A percentile compares a stretch with the other conserved stretches of the same genome.
phyloP scores from a whole-genome alignment of 2,888 invertebrate genomes.

The Agrotis clavis region DNA sequence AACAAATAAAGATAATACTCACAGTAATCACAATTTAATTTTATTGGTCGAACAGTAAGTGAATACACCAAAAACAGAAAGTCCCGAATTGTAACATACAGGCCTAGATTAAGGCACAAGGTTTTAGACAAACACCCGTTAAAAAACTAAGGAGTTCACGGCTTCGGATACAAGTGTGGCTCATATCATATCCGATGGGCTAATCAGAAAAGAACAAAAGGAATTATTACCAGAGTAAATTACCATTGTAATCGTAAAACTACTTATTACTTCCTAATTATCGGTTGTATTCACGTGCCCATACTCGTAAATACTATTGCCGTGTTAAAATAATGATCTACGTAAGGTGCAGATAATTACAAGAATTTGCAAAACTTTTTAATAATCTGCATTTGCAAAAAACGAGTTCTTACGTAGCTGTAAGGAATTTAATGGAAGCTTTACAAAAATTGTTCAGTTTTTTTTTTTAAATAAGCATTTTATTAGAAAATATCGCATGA shows the following conservation, averaged over 20 bases:
- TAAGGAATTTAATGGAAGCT: background rate
- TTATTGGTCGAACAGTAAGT: conserved; percentile 43
- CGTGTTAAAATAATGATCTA: conserved; percentile 44
- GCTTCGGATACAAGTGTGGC: conserved; percentile 22
- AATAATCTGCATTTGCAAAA: no score
- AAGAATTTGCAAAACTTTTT: background rate
- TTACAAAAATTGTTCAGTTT: no score
- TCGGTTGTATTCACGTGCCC: conserved; percentile 36
- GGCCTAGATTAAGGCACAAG: conserved; percentile 21
- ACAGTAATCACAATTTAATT: conserved; percentile 53
- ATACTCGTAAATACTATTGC: conserved; percentile 18
- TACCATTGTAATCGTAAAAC: conserved; percentile 63
- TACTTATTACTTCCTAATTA: conserved; percentile 36
- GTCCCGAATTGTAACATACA: conserved; percentile 18
- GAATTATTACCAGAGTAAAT: conserved; percentile 60
- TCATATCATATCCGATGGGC: conserved; percentile 35
- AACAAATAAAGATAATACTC: conserved; percentile 45
- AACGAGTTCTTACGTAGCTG: background rate
- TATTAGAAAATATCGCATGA: background rate
- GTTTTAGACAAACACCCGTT: conserved; percentile 26
- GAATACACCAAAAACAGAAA: conserved; percentile 2
- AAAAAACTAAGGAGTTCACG: conserved; percentile 42
- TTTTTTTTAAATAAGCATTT: background rate
- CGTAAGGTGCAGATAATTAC: conserved; percentile 3
- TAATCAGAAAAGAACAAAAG: conserved; percentile 65